phyloP scores from a whole-genome alignment of 2,797 vertebrate genomes.

The Halcyon chelicuti region DNA sequence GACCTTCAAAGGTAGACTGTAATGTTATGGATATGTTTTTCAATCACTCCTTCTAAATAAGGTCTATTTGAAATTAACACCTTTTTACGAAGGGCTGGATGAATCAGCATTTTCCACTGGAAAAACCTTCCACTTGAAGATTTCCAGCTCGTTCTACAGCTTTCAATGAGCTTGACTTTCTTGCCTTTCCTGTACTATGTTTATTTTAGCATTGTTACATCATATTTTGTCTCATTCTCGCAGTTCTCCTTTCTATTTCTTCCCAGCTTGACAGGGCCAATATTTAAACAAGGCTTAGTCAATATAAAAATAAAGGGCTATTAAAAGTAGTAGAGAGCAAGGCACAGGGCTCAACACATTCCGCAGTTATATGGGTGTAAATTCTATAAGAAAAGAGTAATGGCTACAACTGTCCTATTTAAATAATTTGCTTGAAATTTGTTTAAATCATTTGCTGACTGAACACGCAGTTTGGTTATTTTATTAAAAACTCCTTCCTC shows the following conservation, averaged over 20 bases:
- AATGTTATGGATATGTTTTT: constrained; percentile 55
- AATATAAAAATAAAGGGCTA: not conserved
- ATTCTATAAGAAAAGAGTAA: constrained; percentile 22
- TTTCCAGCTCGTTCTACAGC: not conserved
- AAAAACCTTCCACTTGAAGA: constrained; percentile 23
- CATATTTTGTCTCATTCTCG: constrained; percentile 44
- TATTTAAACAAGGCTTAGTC: constrained; percentile 21
- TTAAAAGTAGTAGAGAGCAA: not conserved
- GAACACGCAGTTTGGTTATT: not conserved
- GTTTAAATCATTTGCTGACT: not conserved
- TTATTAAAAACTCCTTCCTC: not conserved
- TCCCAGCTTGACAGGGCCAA: not conserved
- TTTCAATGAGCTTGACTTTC: constrained; percentile 36
- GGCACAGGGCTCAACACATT: not conserved
- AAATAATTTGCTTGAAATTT: not conserved
- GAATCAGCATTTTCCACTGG: constrained; percentile 49
- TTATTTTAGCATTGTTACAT: constrained; percentile 49
- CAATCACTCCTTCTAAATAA: constrained; percentile 27
- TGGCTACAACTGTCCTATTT: not conserved
- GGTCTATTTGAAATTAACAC: constrained; percentile 51
- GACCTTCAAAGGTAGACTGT: constrained; percentile 14
- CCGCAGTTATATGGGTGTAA: not conserved
- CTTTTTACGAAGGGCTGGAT: not conserved
- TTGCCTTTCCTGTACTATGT: constrained; percentile 56
- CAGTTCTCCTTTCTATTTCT: constrained; percentile 11